A percentile compares a stretch with the other conserved stretches of the same genome.
Conservation (phyloP, 2,888 invertebrate species). For the Caenorhabditis becei region DNA sequence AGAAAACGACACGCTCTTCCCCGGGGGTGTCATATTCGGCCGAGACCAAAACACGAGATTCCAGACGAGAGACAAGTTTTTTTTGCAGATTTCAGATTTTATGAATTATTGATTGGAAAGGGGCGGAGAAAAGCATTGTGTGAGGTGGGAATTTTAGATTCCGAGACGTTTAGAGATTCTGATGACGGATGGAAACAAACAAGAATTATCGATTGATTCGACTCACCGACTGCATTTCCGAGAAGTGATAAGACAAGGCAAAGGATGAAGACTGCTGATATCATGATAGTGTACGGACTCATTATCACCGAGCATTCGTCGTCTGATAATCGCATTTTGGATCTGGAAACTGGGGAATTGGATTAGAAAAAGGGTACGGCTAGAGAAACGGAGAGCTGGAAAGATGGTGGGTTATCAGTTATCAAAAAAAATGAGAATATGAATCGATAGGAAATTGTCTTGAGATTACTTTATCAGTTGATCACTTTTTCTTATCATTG, state of each 20-base stretch:
- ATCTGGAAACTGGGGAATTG: too few species aligned
- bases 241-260: conserved; percentile 56
- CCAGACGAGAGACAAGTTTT: neutral
- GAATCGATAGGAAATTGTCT: neutral
- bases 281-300: conserved; percentile 51
- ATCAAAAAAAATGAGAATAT: neutral
- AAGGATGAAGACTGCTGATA: conserved; percentile 40
- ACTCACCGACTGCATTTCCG: conserved; percentile 62
- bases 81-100: neutral
- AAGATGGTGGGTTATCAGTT: conserved; percentile 2
- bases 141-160: neutral
- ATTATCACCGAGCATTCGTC: conserved; percentile 53
- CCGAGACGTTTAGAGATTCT: too few species aligned
- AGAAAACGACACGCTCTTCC: conserved; percentile 1
- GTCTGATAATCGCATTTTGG: conserved; percentile 37
- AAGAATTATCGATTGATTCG: neutral
- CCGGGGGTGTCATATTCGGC: conserved; percentile 2
- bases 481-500: neutral
- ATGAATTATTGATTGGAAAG: too few species aligned
- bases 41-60: neutral
- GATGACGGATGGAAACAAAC: neutral
- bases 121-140: too few species aligned
- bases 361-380: too few species aligned
- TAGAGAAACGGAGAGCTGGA: neutral
- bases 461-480: neutral